Evolutionary conservation across 2,888 invertebrate genomes (phyloP), one percentile per base, ranked within the genome.

Genomic region (Agelastica alni): DNA sequence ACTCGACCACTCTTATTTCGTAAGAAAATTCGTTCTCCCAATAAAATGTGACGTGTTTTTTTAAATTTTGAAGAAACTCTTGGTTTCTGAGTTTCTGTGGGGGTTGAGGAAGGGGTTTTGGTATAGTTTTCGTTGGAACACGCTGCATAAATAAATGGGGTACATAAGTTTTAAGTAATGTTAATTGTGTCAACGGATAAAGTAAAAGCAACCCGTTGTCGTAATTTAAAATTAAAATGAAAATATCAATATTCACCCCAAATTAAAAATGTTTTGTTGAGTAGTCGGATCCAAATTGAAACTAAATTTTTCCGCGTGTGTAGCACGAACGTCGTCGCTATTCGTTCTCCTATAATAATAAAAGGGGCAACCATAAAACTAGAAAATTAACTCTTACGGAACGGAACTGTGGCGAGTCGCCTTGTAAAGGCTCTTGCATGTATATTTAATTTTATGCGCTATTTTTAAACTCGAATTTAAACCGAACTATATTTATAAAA

Each of bases 401-500:
- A 67, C 60, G 57, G 37, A 20, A 20, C 20, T 39, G 9, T 26
- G 4, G 37, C 10, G 13, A 20, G 12, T 12, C n/a, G 34, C 14
- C 53, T 10, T 36, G 60, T n/a, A n/a, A n/a, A n/a, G n/a, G n/a
- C n/a, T 56, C 61, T 66, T 66, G 66, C 67, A 65, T 67, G 69
- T 68, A 68, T 67, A 67, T 64, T 67, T 70, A 67, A 68, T 66
- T 68, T 69, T 59, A 62, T 37, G 45, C 61, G 60, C 59, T 57
- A 62, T 63, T 55, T 55, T 55, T 41, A 51, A 46, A 55, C 17
- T 17, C 45, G 30, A 34, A 63, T 65, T 64, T 64, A 61, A 65
- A 62, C 64, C 58, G 64, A 63, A 63, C 58, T 67, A 63, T 67
- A 67, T 69, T 67, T 69, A 66, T 66, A 67, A 63, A 66, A 56